Evolutionary conservation across 2,797 vertebrate genomes (phyloP).

Genomic region (Sternarchorhynchus goeldii): DNA sequence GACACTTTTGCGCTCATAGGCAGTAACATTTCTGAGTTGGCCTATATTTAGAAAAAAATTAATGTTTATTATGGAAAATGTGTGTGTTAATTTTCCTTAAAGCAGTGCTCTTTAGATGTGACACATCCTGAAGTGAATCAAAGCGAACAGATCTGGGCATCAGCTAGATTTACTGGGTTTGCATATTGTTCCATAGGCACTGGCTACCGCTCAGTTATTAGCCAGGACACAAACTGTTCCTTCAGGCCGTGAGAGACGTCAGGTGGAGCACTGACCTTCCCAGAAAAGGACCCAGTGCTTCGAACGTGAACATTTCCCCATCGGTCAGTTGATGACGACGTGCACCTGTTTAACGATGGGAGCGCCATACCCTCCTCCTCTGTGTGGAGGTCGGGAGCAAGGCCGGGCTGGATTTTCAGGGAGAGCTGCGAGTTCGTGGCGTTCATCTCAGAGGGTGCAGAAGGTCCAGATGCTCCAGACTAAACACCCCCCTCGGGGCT

Average conservation of each 20-base stretch:
- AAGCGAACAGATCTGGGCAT: neutral
- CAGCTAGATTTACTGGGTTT: too few relatives aligned
- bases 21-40: neutral
- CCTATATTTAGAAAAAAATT: too few relatives aligned
- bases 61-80: neutral
- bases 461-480: too few relatives aligned
- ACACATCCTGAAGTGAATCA: neutral
- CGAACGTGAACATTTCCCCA: neutral
- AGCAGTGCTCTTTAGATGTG: neutral
- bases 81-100: neutral
- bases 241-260: neutral
- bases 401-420: too few relatives aligned
- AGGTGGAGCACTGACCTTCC: neutral
- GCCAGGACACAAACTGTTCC: neutral
- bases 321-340: too few relatives aligned
- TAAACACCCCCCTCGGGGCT: too few relatives aligned
- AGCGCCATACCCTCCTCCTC: too few relatives aligned
- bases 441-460: too few relatives aligned
- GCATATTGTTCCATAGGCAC: neutral
- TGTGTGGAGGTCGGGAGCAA: too few relatives aligned
- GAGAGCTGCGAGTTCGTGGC: too few relatives aligned
- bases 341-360: too few relatives aligned
- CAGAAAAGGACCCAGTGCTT: neutral
- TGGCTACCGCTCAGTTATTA: neutral
- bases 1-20: neutral